Evolutionary conservation across 2,113 vertebrate genomes (phyloP), one percentile per base, ranked within the genome.

Genomic region (Cathartes aura): DNA sequence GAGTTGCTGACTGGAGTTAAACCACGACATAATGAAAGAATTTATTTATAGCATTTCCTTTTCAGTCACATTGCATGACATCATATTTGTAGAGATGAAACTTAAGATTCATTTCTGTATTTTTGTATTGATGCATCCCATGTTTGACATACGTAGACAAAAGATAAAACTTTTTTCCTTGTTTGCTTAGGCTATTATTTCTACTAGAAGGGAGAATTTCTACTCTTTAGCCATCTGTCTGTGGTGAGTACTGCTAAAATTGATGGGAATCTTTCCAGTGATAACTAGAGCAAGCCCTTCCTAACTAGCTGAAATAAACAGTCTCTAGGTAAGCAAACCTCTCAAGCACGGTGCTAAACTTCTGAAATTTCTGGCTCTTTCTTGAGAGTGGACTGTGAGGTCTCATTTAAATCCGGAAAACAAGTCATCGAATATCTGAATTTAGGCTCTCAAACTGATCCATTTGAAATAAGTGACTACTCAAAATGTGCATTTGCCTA

Each of bases 231-330:
- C 63, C 42, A 90, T 93, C 70, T 98, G n/a, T 87, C 80, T 40
- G 12, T 88, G 59, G 16, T 47, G 26, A 81, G 16, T 56, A 47
- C 66, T 75, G 27, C 32, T 76, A 63, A 87, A 93, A 73, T 84
- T 43, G 18, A 17, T 34, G 21, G 29, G 26, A 76, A 56, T 19
- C 19, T 91, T 93, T 81, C 52, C 16, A 80, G 18, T 34, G 43
- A 53, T 40, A 72, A n/a, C 32, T 63, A 40, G 12, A 87, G 6
- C 22, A 95, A 58, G 8, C 7, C 19, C 3, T 71, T 92, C 38
- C 20, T 62, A 85, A 93, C 70, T 82, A 97, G 45, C 71, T 95
- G 90, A 93, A 96, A n/a, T 89, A 91, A 98, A 93, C 84, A 84
- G 9, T 30, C 18, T 71, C n/a, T 59, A 63, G 60, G 21, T 67